Evolutionary conservation across 2,888 invertebrate genomes (phyloP).

Genomic region (Drosophila stalkeri): DNA sequence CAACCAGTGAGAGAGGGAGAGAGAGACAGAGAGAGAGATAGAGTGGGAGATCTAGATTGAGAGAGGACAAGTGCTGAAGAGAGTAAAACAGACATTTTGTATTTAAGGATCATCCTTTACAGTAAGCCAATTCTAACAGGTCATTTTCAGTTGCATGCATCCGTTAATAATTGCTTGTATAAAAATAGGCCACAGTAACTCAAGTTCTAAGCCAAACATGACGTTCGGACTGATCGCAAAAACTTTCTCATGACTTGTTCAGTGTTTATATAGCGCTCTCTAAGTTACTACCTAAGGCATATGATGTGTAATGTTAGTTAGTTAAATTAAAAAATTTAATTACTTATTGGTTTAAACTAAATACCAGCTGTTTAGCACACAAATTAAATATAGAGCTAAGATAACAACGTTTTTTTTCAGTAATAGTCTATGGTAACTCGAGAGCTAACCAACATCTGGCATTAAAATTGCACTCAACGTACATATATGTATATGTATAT

Average conservation of each 20-base stretch:
- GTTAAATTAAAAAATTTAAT: too few species aligned
- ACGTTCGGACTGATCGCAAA: background rate
- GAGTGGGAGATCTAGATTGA: background rate
- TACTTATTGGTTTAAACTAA: too few species aligned
- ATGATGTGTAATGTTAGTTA: background rate
- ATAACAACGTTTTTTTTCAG: background rate
- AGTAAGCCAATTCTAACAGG: constrained; percentile 4
- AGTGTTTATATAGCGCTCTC: background rate
- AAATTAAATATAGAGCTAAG: background rate
- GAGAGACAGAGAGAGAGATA: background rate
- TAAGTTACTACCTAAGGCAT: background rate
- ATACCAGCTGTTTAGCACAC: background rate
- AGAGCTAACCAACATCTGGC: background rate
- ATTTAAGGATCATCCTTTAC: constrained; percentile 19
- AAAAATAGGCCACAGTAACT: background rate
- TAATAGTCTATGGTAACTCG: background rate
- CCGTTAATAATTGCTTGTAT: background rate
- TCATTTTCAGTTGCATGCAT: background rate
- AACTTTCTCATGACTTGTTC: background rate
- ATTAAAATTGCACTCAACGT: background rate
- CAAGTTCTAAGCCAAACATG: background rate
- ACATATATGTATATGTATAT: background rate
- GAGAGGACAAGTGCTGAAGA: background rate
- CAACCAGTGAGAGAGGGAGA: background rate
- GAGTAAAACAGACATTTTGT: background rate